Percentiles rank a stretch among this genome's conserved stretches.
These are phyloP conservation scores for Drosophila kurseongensis DNA, from an alignment of 1,140 invertebrate genomes.

Conservation along the genomic window DNA sequence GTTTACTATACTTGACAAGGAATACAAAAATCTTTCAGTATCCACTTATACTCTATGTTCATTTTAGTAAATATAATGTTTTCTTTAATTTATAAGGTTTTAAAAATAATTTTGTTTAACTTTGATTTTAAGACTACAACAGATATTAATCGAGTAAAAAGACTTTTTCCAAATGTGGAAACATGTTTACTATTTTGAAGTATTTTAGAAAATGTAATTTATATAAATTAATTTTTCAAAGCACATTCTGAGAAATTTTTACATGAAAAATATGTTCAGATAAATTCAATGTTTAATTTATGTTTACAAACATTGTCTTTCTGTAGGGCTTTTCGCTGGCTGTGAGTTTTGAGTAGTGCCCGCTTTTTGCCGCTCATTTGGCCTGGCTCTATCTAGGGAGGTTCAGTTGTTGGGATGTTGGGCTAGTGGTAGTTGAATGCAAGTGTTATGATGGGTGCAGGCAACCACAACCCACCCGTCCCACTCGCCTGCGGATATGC, in stretches of 20 bases:
- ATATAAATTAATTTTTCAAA: no score
- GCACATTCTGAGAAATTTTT: no score
- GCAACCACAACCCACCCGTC: conserved; percentile 35
- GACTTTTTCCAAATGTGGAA: no score
- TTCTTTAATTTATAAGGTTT: background rate
- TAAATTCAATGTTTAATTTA: background rate
- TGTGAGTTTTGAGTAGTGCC: conserved; percentile 12
- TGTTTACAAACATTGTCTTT: background rate
- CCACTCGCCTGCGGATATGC: conserved; percentile 70
- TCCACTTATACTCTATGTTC: no score
- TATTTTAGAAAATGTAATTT: no score
- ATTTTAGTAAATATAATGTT: no score
- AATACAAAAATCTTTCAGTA: no score
- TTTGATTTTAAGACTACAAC: background rate
- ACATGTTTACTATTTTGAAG: no score
- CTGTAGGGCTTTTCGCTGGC: conserved; percentile 14
- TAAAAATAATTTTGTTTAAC: background rate
- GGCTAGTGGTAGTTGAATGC: conserved; percentile 15
- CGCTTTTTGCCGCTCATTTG: conserved; percentile 42
- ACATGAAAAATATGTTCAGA: no score
- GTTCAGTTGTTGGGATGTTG: background rate
- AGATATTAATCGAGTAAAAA: no score
- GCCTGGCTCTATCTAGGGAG: conserved; percentile 1
- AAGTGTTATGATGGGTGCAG: conserved; percentile 31
- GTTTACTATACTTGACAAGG: background rate